These are phyloP conservation scores for Paedocypris sp. DNA, from an alignment of 2,113 vertebrate species.

Conservation along the genomic window DNA sequence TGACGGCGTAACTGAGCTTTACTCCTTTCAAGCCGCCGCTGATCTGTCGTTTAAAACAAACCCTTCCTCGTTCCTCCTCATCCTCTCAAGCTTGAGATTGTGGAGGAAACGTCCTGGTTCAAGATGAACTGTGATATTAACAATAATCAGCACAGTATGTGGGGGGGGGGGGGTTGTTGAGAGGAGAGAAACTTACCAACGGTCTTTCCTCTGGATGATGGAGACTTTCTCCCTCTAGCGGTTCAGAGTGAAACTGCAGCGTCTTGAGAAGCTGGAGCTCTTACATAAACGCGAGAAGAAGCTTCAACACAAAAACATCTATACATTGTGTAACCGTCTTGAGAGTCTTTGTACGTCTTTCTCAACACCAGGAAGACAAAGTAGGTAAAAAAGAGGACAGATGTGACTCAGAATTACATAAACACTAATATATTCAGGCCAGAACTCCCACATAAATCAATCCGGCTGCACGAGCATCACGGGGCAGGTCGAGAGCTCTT, in stretches of 20 bases:
- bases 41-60: too few relatives aligned
- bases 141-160: too few relatives aligned
- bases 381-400: constrained; percentile 6
- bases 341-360: background rate
- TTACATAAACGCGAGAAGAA: constrained; percentile 18
- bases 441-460: background rate
- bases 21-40: too few relatives aligned
- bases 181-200: too few relatives aligned
- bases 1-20: too few relatives aligned
- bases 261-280: background rate
- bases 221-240: constrained; percentile 11
- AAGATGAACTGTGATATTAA: too few relatives aligned
- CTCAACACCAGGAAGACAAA: constrained; percentile 18
- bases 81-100: too few relatives aligned
- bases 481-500: background rate
- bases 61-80: too few relatives aligned
- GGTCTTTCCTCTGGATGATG: too few relatives aligned
- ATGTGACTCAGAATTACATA: constrained; percentile 53
- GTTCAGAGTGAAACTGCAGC: background rate
- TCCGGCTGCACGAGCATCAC: background rate
- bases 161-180: too few relatives aligned
- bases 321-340: constrained; percentile 44
- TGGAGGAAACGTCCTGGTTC: too few relatives aligned
- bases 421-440: constrained; percentile 9
- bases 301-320: background rate